Evolutionary conservation across 2,113 vertebrate species (phyloP), one percentile per base, ranked within the genome.

Genomic region (Actenoides lindsayi): DNA sequence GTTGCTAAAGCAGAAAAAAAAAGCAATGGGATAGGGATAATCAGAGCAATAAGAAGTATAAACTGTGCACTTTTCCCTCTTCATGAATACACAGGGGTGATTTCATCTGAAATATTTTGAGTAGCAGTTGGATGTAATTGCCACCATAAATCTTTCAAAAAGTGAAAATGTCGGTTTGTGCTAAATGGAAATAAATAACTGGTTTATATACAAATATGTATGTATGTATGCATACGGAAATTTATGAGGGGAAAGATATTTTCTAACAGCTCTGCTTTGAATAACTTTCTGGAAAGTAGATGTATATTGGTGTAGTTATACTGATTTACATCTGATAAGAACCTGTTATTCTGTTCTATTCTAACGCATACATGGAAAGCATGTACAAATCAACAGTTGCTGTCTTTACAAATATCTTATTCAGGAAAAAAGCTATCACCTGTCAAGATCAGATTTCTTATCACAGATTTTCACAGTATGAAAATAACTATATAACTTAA

Each of bases 171-270:
- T 60, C 93, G 51, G 73, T 67, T 87, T 87, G 9, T 25, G 30
- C 42, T 87, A 94, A 92, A 89, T 68, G 60, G 56, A 94, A 91
- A 91, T 78, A 94, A 95, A 91, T 83, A 87, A 73, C 67, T 65
- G 62, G 33, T 86, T 81, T 67, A 44, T 68, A 56, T 60, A 78
- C 54, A 89, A 93, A 77, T 53, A 48, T 77, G 12, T 42, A 70
- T 76, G 9, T 33, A 70, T 7, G 5, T 37, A 44, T 48, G 16
- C 30, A 53, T 68, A 67, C 30, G 70, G 57, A 93, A 87, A 89
- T 90, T 76, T 74, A 87, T 77, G 56, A 68, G 31, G 21, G 60
- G 27, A 86, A 89, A 80, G 30, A 63, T 42, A 56, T 59, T 87
- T 94, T 68, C 51, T 86, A 86, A 53, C 69, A 82, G 16, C 21